Percentiles rank a stretch among this genome's conserved stretches.
These are phyloP conservation scores for Phaetusa simplex DNA, from an alignment of 2,113 vertebrate species.

Conservation along the genomic window DNA sequence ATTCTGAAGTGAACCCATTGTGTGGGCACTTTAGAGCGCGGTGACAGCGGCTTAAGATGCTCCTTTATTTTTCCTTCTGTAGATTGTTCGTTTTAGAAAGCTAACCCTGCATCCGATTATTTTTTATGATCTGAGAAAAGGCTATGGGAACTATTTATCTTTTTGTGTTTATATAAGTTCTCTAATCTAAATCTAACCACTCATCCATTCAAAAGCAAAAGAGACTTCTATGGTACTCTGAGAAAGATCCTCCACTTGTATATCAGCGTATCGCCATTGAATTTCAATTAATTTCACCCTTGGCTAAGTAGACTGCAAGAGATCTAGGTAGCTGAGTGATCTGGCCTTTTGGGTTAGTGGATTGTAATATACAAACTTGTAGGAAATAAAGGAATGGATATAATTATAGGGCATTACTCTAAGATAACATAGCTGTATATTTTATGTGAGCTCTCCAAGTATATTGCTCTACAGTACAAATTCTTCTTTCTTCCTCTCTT, in stretches of 20 bases:
- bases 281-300: constrained; percentile 51
- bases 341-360: not conserved
- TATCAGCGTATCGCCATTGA: not conserved
- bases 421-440: not conserved
- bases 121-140: constrained; percentile 53
- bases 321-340: not conserved
- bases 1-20: constrained; percentile 45
- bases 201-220: constrained; percentile 31
- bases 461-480: not conserved
- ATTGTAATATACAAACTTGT: not conserved
- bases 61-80: constrained; percentile 44
- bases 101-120: not conserved
- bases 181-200: constrained; percentile 34
- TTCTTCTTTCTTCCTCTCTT: not conserved
- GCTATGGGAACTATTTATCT: constrained; percentile 34
- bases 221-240: not conserved
- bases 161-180: constrained; percentile 33
- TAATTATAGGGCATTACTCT: not conserved
- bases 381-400: constrained; percentile 8
- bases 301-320: not conserved
- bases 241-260: not conserved
- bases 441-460: not conserved
- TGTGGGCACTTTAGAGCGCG: not conserved
- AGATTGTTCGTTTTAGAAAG: not conserved
- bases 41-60: constrained; percentile 31